Base-by-base conservation (phyloP, 2,888 invertebrate species). In the Euzophera pinguis region DNA sequence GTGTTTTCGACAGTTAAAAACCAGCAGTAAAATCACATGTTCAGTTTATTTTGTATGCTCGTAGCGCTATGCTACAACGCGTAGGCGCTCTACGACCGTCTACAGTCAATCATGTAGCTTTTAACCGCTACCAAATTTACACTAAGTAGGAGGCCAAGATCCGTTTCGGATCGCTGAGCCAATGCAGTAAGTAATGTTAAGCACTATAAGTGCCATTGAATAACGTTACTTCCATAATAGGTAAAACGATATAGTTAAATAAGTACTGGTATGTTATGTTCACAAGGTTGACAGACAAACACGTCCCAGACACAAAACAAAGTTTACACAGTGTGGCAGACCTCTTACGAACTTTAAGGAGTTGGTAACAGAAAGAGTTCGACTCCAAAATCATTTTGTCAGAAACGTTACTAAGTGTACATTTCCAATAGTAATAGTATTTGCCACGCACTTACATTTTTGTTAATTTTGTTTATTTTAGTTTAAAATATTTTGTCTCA, bases 31-130 rank as follows among this genome's bases (percentile, higher is more conserved):
- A 32, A 8, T 32, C 32, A 32, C 32, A n/a, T n/a, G n/a, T n/a
- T n/a, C n/a, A n/a, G n/a, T 9, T 1, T 32, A 45, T 3, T n/a
- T 34, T 32, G n/a, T 32, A 45, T 45, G 10, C 10, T 45, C 45
- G 45, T 45, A 45, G 45, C 45, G 10, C 1, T 7, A n/a, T 5
- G 32, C 45, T 45, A 45, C 45, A 14, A 16, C 14, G 45, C 45
- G 45, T 45, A 45, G 45, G 45, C 32, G 45, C 45, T 45, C 45
- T 16, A 45, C 45, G 34, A 14, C 16, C 7, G 14, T 39, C n/a
- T 16, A 34, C 45, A 10, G 8, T 45, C 16, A 45, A 32, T 32
- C 29, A 8, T 22, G 22, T 5, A 22, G 3, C 2, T 22, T 22
- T 22, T 22, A 22, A n/a, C n/a, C n/a, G n/a, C n/a, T n/a, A n/a